A percentile compares a stretch with the other conserved stretches of the same genome.
phyloP scores from a whole-genome alignment of 2,888 invertebrate species.

The Drosophila austrosaltans region DNA sequence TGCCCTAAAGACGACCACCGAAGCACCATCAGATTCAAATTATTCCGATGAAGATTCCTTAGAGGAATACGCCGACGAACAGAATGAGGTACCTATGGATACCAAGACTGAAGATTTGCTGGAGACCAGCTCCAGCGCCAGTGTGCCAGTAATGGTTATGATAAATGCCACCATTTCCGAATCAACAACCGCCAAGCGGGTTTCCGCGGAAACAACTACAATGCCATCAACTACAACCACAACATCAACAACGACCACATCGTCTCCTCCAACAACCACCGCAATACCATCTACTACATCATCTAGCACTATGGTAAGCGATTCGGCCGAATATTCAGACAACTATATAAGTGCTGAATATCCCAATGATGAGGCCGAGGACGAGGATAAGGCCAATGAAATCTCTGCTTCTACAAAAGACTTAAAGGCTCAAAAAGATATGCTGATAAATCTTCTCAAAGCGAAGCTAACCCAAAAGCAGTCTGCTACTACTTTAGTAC shows the following conservation, averaged over 20 bases:
- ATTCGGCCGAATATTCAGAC: slow-evolving; percentile 50
- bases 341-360: slow-evolving; percentile 42
- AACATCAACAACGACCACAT: not conserved
- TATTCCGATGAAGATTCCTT: slow-evolving; percentile 46
- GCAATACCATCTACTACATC: not conserved
- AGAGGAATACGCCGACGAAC: slow-evolving; percentile 48
- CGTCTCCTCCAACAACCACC: not conserved
- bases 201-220: not conserved
- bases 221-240: not conserved
- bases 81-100: slow-evolving; percentile 24
- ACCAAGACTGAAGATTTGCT: not conserved
- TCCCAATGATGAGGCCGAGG: slow-evolving; percentile 52
- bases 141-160: slow-evolving; percentile 34
- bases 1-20: not conserved
- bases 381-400: slow-evolving; percentile 23
- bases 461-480: slow-evolving; percentile 37
- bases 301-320: not conserved
- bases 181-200: not conserved
- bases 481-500: too few species aligned
- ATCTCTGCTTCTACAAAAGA: slow-evolving; percentile 1
- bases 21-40: slow-evolving; percentile 39
- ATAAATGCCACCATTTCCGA: slow-evolving; percentile 22
- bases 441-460: slow-evolving; percentile 47
- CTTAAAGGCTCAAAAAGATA: slow-evolving; percentile 37
- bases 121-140: slow-evolving; percentile 43